Evolutionary conservation across 53 echinoderm and acorn worm species (phyloP).

Genomic region (Stichopus horrens): DNA sequence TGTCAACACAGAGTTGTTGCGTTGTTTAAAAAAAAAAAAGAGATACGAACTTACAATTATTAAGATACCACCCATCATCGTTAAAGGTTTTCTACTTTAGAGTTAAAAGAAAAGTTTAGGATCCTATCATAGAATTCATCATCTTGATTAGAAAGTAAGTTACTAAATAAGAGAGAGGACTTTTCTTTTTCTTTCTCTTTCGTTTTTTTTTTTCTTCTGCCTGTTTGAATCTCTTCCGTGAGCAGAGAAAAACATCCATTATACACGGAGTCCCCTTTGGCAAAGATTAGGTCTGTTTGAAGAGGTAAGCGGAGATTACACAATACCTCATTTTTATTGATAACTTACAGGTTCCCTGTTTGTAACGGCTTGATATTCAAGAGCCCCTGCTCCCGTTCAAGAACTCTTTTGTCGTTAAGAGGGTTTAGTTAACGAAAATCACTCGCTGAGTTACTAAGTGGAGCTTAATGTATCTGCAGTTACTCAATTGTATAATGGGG

Average conservation of each 20-base stretch:
- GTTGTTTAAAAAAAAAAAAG: no score
- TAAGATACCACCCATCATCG: no score
- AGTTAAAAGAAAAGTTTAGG: no score
- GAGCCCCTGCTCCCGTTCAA: constrained; percentile 7
- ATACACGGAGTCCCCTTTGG: constrained; percentile 9
- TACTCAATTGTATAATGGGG: constrained; percentile 5
- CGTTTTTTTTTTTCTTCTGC: no score
- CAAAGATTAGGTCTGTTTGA: constrained; percentile 30
- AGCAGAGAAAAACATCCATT: constrained; percentile 36
- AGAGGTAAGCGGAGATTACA: constrained; percentile 12
- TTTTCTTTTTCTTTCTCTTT: no score
- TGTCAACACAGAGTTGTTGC: no score
- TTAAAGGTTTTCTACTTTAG: no score
- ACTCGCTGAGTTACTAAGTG: constrained; percentile 20
- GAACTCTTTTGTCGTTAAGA: constrained; percentile 20
- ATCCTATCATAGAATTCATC: no score
- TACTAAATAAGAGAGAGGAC: no score
- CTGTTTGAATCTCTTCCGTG: neutral
- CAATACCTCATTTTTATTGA: constrained; percentile 28
- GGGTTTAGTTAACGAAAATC: constrained; percentile 27
- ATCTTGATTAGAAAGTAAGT: no score
- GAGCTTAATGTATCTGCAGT: constrained; percentile 19
- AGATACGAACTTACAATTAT: no score
- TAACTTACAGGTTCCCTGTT: constrained; percentile 19
- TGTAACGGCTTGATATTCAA: constrained; percentile 29